Evolutionary conservation across 2,113 vertebrate genomes (phyloP).

Genomic region (Panthera uncia): DNA sequence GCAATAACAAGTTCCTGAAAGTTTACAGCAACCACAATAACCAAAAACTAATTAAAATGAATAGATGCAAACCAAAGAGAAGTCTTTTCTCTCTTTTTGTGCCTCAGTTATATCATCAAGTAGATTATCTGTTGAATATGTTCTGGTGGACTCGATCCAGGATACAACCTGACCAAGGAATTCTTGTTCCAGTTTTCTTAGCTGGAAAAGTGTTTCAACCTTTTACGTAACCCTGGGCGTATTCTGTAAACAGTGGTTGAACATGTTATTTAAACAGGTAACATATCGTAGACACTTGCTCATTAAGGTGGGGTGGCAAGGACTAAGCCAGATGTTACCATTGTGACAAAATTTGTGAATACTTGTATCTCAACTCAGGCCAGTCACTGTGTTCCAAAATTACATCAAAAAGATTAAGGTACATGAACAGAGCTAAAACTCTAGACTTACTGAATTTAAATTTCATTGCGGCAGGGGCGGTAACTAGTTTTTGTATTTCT

Average conservation of each 20-base stretch:
- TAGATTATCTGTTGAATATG: not conserved
- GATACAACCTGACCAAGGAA: not conserved
- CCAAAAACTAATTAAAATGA: not conserved
- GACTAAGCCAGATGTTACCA: not conserved
- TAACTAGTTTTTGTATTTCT: not conserved
- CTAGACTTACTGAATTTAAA: not conserved
- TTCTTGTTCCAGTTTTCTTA: not conserved
- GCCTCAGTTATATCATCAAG: not conserved
- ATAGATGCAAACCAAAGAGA: not conserved
- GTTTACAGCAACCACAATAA: not conserved
- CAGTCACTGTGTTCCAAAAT: not conserved
- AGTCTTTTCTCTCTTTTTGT: not conserved
- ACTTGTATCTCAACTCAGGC: not conserved
- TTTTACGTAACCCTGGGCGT: not conserved
- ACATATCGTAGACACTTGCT: not conserved
- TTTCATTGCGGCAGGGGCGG: not conserved
- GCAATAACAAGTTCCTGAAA: not conserved
- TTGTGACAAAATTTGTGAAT: not conserved
- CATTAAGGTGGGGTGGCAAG: not conserved
- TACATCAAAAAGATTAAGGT: not conserved
- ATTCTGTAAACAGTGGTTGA: not conserved
- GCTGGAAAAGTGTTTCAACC: not conserved
- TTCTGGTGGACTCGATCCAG: not conserved
- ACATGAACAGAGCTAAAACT: not conserved
- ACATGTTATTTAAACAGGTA: not conserved